Evolutionary conservation across 2,888 invertebrate genomes (phyloP).

Genomic region (Papilio demoleus): DNA sequence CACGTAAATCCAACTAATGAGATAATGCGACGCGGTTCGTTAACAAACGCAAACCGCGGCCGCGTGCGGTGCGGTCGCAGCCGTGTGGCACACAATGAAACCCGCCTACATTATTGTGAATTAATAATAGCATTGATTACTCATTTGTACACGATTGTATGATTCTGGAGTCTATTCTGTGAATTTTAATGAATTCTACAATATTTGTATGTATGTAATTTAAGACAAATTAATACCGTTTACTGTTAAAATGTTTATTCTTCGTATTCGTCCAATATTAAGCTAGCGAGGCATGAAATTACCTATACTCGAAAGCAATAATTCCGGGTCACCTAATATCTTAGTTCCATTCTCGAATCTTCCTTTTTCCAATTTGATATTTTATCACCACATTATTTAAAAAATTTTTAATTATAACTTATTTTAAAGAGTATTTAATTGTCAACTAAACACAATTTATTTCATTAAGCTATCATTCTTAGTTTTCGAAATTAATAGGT

Average conservation of each 20-base stretch:
- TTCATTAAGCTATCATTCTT: too few species aligned
- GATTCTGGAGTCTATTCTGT: background rate
- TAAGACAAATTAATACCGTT: background rate
- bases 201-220: background rate
- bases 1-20: slow-evolving; percentile 6
- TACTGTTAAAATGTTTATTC: background rate
- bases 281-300: background rate
- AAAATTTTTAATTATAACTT: too few species aligned
- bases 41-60: slow-evolving; percentile 2
- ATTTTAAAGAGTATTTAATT: too few species aligned
- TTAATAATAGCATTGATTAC: background rate
- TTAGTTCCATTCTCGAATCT: too few species aligned
- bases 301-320: too few species aligned
- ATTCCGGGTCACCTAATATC: too few species aligned
- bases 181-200: background rate
- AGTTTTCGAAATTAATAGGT: too few species aligned
- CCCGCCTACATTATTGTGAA: slow-evolving; percentile 3
- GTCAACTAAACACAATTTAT: too few species aligned
- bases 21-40: slow-evolving; percentile 15
- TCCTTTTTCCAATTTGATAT: too few species aligned
- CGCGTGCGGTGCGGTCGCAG: background rate
- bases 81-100: background rate
- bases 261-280: background rate
- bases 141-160: background rate
- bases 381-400: too few species aligned